Base-by-base conservation (phyloP, 2,797 vertebrate genomes). In the Orestias chungarensis region DNA sequence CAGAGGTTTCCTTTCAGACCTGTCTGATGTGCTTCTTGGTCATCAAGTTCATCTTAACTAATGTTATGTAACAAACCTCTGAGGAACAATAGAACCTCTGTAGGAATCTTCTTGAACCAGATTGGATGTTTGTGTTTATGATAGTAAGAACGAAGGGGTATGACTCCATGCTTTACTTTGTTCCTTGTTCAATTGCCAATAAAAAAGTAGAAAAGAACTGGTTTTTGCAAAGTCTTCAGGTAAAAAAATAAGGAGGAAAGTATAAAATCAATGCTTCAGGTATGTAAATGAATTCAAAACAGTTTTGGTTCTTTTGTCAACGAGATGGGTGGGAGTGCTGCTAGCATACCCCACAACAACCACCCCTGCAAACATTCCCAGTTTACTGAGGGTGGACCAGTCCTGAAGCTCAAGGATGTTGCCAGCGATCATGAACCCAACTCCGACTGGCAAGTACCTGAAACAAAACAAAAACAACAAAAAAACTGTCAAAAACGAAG, bases 391-490 rank as follows among this genome's bases (percentile, higher is more conserved):
- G 0, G 12, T 18, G 4, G 20, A 17, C 69, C 50, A 80, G 35
- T 65, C 44, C 0, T 46, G 3, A 23, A 49, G 15, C 1, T 70
- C 61, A 6, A 66, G 0, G 4, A 54, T 18, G 3, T 31, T 25
- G 10, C 35, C 33, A n/a, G 20, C 2, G 0, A 54, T 38, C 62
- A 74, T 66, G 54, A 66, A 74, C 1, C 61, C 17, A 5, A 74
- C 17, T 0, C 61, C 71, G 0, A 70, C 0, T 15, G 76, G 76
- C 29, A 70, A 29, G n/a, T 52, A 79, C 10, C 76, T 79, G 49
- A 27, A 42, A 47, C 46, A 18, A 7, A 55, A 40, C 33, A 2
- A 25, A 47, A 10, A 31, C 4, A 29, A 49, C 6, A 0, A 23
- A 40, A 14, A 8, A 38, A 59, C 1, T n/a, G n/a, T n/a, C n/a